Percentiles rank a stretch among this genome's conserved stretches.
These are phyloP conservation scores for Falco naumanni DNA, from an alignment of 2,797 vertebrate species.

Conservation along the genomic window DNA sequence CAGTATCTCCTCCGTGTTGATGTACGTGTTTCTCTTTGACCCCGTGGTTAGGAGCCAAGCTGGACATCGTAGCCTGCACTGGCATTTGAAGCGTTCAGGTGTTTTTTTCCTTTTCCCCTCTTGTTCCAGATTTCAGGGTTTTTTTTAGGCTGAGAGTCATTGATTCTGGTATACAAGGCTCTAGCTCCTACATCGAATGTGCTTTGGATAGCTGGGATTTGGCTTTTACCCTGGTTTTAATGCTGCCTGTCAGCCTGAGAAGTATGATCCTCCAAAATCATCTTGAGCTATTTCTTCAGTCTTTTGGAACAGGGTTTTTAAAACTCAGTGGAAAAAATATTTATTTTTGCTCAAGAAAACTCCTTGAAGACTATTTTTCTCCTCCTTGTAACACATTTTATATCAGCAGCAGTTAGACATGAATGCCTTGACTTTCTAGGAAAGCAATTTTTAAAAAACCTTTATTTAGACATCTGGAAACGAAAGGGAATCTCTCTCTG, in stretches of 20 bases:
- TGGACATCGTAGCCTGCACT: not conserved
- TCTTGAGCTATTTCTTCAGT: not conserved
- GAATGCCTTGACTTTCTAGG: not conserved
- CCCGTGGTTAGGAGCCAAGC: not conserved
- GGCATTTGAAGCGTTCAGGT: not conserved
- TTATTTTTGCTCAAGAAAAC: not conserved
- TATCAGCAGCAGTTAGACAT: not conserved
- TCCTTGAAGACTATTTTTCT: not conserved
- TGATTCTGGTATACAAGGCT: not conserved
- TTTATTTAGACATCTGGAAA: slow-evolving; percentile 20
- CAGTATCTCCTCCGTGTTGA: not conserved
- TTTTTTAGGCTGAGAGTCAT: not conserved
- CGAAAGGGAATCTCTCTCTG: not conserved
- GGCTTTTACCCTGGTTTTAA: not conserved
- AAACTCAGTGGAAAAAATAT: not conserved
- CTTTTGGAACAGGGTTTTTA: not conserved
- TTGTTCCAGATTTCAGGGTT: not conserved
- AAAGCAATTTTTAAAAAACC: not conserved
- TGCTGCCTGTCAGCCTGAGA: slow-evolving; percentile 3
- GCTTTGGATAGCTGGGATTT: not conserved
- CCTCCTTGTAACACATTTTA: not conserved
- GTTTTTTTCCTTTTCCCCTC: not conserved
- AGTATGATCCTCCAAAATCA: not conserved
- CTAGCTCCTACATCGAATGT: accelerated
- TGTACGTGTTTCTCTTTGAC: not conserved